phyloP scores from a whole-genome alignment of 2,888 invertebrate species.

The Poecilobothrus nobilitatus region DNA sequence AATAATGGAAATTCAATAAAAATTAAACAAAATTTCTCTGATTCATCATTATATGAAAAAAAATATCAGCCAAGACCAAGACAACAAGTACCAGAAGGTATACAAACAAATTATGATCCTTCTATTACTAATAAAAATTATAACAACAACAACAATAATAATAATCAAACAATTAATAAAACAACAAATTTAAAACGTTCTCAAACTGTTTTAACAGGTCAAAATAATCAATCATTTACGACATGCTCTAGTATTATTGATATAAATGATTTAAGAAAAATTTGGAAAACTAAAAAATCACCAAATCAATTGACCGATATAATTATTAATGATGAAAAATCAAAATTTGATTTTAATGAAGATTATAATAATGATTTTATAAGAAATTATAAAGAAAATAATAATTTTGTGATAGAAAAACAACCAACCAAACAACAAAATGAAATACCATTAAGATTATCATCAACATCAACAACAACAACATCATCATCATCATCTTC shows the following conservation, averaged over 20 bases:
- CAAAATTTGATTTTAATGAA: background rate
- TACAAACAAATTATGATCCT: conserved; percentile 17
- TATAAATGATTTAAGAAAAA: conserved; percentile 27
- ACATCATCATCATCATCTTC: background rate
- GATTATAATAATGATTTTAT: background rate
- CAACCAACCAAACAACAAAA: conserved; percentile 12
- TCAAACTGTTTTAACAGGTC: conserved; percentile 37
- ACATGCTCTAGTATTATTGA: conserved; percentile 28
- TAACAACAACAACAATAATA: background rate
- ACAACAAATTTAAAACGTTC: conserved; percentile 34
- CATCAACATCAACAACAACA: background rate
- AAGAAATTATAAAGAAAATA: background rate
- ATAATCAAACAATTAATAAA: background rate
- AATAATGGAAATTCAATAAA: background rate
- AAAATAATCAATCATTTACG: conserved; percentile 21
- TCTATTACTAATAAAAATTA: too few relatives aligned
- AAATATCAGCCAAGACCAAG: conserved; percentile 33
- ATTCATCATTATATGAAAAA: conserved; percentile 23
- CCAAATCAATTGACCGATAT: background rate
- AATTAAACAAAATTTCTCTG: background rate
- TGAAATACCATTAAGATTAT: background rate
- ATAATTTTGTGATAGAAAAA: conserved; percentile 14
- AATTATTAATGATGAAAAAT: background rate
- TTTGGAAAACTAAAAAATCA: conserved; percentile 26
- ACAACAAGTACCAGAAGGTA: conserved; percentile 33